Conservation (phyloP, 2,888 invertebrate species). For the Lepetodrilus schrolli region DNA sequence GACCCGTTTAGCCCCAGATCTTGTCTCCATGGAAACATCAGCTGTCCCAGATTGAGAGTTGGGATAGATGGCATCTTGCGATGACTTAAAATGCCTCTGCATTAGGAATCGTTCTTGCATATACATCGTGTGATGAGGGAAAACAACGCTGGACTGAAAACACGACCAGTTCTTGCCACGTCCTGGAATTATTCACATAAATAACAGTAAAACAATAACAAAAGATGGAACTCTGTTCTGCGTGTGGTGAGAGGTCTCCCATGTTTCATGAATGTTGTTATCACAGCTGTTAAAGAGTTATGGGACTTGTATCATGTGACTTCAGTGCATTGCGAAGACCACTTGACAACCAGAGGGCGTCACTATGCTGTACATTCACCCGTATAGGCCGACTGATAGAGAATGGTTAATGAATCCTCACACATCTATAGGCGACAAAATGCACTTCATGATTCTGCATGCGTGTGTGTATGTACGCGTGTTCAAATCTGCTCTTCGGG, state of each 20-base stretch:
- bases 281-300: slow-evolving; percentile 15
- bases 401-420: no score
- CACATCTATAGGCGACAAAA: no score
- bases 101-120: not conserved
- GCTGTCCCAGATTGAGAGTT: no score
- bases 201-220: slow-evolving; percentile 15
- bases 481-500: no score
- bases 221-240: slow-evolving; percentile 12
- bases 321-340: not conserved
- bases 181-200: slow-evolving; percentile 10
- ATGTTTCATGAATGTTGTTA: slow-evolving; percentile 13
- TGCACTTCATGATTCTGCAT: no score
- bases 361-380: no score
- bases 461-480: not conserved
- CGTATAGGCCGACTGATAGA: slow-evolving; percentile 16
- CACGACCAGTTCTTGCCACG: not conserved
- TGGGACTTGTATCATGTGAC: slow-evolving; percentile 21
- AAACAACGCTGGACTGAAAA: not conserved
- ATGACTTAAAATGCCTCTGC: no score
- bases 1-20: no score
- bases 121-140: not conserved
- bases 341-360: no score
- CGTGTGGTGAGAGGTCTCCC: not conserved
- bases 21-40: no score
- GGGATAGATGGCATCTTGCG: no score